Evolutionary conservation across 2,888 invertebrate species (phyloP), one percentile per base, ranked within the genome.

Genomic region (Baronia brevicornis): DNA sequence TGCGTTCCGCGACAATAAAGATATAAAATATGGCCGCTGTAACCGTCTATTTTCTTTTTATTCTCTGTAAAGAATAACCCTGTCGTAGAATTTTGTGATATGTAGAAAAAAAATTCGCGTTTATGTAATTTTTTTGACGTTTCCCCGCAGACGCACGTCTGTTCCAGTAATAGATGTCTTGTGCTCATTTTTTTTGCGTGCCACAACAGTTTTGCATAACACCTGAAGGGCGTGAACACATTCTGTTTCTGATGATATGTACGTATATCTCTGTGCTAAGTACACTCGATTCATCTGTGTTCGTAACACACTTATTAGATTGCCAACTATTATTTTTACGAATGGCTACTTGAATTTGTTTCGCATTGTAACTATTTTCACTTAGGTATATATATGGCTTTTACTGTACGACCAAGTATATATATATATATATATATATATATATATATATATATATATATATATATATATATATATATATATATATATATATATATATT

Each of bases 1-100:
- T 41, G 45, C 36, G 38, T 43, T 37, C 35, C 38, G 22, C 26
- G 36, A 43, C 39, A 41, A 45, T 43, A 44, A 48, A 43, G 38
- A 41, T 33, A 41, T 43, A 44, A 52, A 45, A 44, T 50, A 55
- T 49, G 40, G 44, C 40, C 27, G 37, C 29, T 48, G 48, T 49
- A 44, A 46, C 34, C 45, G 47, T 38, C 48, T 44, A 46, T 43
- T 44, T 41, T 45, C 20, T 29, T 54, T 46, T 54, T 51, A 48
- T 44, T 34, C 23, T 41, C 43, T 30, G 43, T 50, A 48, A 54
- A 52, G 48, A 44, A 50, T 47, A 48, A 48, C 39, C 40, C 35
- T 37, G 36, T 38, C 39, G 28, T 14, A 7, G 18, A 34, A 7
- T 38, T 38, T 31, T 44, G 27, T 44, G 46, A 46, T 46, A 43